Conservation (phyloP, 2,797 vertebrate species). For the Takifugu ocellatus region DNA sequence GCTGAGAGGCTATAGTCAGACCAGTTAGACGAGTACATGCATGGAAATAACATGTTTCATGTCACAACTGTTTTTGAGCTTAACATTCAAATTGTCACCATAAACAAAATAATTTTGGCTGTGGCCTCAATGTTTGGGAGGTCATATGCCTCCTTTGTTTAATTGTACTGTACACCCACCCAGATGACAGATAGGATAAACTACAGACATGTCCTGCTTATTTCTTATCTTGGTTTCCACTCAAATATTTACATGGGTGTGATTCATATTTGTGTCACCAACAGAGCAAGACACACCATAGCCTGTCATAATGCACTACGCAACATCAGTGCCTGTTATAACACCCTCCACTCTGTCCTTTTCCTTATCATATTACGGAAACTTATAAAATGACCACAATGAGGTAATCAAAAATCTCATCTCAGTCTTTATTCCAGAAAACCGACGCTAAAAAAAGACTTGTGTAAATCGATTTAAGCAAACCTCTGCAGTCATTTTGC, state of each 20-base stretch:
- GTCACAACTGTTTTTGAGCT: slow-evolving; percentile 1
- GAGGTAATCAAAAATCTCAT: not conserved
- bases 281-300: not conserved
- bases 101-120: slow-evolving; percentile 11
- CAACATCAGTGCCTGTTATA: not conserved
- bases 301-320: slow-evolving; percentile 3
- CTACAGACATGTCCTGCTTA: not conserved
- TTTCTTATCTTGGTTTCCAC: slow-evolving; percentile 6
- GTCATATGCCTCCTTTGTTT: not conserved
- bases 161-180: not conserved
- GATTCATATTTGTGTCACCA: slow-evolving; percentile 17
- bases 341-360: slow-evolving; percentile 18
- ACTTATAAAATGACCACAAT: not conserved
- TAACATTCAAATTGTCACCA: not conserved
- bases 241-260: slow-evolving; percentile 15
- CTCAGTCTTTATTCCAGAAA: not conserved
- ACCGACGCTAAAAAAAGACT: not conserved
- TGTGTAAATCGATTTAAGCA: no score
- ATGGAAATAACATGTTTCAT: slow-evolving; percentile 11
- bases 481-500: not conserved
- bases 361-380: slow-evolving; percentile 7
- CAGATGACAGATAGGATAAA: slow-evolving; percentile 23
- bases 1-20: not conserved
- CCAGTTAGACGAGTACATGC: slow-evolving; percentile 10
- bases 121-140: not conserved